These are phyloP conservation scores for Microcebus murinus DNA, from an alignment of 2,113 vertebrate species.

Conservation along the genomic window DNA sequence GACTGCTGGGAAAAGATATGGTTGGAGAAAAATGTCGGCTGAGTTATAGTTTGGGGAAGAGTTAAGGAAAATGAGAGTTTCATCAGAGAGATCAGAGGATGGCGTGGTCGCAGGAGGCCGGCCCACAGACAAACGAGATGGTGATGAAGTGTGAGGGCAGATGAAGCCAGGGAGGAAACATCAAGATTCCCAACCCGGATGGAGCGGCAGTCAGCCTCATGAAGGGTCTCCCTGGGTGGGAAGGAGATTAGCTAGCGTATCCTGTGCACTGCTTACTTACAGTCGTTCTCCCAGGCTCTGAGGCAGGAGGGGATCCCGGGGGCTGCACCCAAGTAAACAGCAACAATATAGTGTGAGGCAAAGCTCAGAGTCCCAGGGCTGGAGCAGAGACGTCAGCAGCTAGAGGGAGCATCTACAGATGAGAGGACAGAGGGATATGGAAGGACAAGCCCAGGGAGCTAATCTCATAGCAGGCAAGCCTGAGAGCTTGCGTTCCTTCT, in stretches of 20 bases:
- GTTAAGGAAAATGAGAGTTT: conserved; percentile 62
- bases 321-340: background rate
- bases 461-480: background rate
- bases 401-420: background rate
- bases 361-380: background rate
- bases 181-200: background rate
- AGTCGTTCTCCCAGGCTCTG: background rate
- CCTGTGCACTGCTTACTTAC: background rate
- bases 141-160: background rate
- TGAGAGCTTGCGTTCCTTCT: background rate
- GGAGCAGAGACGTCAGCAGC: no score
- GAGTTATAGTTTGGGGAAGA: conserved; percentile 63
- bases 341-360: background rate
- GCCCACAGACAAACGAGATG: background rate
- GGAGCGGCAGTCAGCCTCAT: background rate
- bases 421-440: background rate
- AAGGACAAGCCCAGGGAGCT: background rate
- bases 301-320: background rate
- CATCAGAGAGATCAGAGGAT: conserved; percentile 40
- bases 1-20: conserved; percentile 67
- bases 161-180: background rate
- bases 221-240: background rate
- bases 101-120: conserved; percentile 6
- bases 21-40: conserved; percentile 63
- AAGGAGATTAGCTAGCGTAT: background rate